Evolutionary conservation across 2,797 vertebrate species (phyloP), one percentile per base, ranked within the genome.

Genomic region (Paguma larvata): DNA sequence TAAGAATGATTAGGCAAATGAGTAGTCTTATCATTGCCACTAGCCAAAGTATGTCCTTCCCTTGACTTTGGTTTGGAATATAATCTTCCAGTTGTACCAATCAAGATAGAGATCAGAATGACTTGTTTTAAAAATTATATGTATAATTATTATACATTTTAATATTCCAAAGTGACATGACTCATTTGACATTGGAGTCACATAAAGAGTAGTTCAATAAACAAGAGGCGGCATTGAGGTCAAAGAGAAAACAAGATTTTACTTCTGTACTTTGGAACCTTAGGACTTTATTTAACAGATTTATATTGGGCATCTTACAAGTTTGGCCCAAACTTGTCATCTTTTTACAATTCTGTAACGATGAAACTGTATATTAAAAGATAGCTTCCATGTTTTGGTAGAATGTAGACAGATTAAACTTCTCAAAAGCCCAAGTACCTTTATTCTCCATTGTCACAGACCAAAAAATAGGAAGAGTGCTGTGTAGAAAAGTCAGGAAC

Each of bases 121-220:
- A n/a, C 84, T 92, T 79, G 65, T 68, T 97, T 82, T 82, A 89
- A 96, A 89, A 89, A 70, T 89, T 94, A 68, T 85, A 18, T 91
- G 34, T 93, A 23, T 85, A 78, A 83, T 72, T 87, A 63, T 85
- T 89, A 19, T 85, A 75, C 1, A 53, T 80, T 94, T 94, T 79
- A 95, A 48, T 88, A 94, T 68, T 95, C 38, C 32, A 83, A 90
- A 85, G 44, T 92, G 56, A 62, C 62, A 88, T 34, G 77, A 78
- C 63, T 91, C 56, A 80, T 92, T 96, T 90, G 68, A 93, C 23
- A 30, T 73, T 89, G 38, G 53, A 94, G 82, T 92, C 53, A 89
- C 91, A 67, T 67, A 63, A 6, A 95, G 53, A 44, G 70, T 85
- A 75, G 78, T 96, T 90, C 30, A 79, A 82, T 25, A 79, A 77